phyloP scores from a whole-genome alignment of 2,888 invertebrate species.

The Lasioglossum malachurum region DNA sequence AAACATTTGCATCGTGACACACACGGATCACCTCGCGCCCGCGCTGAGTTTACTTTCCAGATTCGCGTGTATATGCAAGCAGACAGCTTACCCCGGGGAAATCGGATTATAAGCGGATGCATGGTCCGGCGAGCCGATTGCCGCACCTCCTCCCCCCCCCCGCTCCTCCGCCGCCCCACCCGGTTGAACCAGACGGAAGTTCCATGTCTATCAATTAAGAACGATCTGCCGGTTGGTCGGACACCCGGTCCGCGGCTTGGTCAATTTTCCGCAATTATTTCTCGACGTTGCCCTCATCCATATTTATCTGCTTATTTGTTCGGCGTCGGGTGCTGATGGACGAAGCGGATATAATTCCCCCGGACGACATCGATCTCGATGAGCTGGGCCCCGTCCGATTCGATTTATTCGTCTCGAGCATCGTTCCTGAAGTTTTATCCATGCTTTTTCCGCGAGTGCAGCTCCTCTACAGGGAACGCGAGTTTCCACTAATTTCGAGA shows the following conservation, averaged over 20 bases:
- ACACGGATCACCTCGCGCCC: conserved; percentile 73
- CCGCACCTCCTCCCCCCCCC: conserved; percentile 10
- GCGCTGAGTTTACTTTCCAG: conserved; percentile 77
- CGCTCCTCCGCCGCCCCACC: background rate
- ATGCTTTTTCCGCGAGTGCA: background rate
- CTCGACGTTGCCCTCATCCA: conserved; percentile 31
- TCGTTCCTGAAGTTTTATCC: background rate
- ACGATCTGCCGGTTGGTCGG: conserved; percentile 40
- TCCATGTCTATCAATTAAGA: conserved; percentile 68
- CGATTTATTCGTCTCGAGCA: background rate
- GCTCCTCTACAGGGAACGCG: background rate
- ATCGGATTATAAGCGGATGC: conserved; percentile 75
- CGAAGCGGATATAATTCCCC: conserved; percentile 23
- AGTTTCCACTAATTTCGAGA: background rate
- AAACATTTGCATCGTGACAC: conserved; percentile 77
- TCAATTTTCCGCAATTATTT: conserved; percentile 58
- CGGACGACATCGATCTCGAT: conserved; percentile 14
- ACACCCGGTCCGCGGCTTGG: conserved; percentile 26
- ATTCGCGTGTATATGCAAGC: conserved; percentile 73
- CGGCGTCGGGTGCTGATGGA: background rate
- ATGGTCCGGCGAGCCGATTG: conserved; percentile 64
- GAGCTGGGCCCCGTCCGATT: background rate
- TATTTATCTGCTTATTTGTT: conserved; percentile 51
- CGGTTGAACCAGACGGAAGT: conserved; percentile 33
- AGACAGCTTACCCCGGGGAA: conserved; percentile 76